phyloP scores from a whole-genome alignment of 2,888 invertebrate genomes.

The Sphinx pinastri region DNA sequence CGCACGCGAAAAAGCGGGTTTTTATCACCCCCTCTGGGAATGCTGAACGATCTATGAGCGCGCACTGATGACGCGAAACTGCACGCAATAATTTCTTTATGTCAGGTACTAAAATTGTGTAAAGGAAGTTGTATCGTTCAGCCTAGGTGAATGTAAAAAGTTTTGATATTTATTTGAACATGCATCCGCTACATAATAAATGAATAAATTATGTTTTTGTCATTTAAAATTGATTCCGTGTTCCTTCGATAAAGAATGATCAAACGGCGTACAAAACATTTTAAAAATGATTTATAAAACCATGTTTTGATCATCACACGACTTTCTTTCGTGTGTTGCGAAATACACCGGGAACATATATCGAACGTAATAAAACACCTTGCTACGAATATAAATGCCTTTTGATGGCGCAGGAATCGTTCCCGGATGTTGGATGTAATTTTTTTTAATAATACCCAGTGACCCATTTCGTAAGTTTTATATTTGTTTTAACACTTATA shows the following conservation, averaged over 20 bases:
- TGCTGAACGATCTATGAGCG: constrained; percentile 5
- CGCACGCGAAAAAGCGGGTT: constrained; percentile 46
- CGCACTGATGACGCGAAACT: neutral
- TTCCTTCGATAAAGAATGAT: neutral
- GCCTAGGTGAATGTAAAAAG: neutral
- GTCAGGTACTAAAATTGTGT: neutral
- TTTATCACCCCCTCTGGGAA: constrained; percentile 7
- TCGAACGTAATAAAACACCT: constrained; percentile 24
- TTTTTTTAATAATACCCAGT: constrained; percentile 20
- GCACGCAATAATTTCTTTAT: neutral
- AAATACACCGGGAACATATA: constrained; percentile 15
- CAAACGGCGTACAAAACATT: neutral
- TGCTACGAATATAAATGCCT: constrained; percentile 24
- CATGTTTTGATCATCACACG: neutral
- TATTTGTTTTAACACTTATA: constrained; percentile 29
- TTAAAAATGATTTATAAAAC: constrained; percentile 6
- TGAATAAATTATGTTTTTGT: neutral
- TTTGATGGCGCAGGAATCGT: constrained; percentile 23
- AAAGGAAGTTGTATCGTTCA: neutral
- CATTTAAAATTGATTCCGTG: neutral
- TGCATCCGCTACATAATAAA: neutral
- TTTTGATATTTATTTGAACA: neutral
- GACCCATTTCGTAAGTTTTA: constrained; percentile 28
- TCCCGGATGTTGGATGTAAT: constrained; percentile 25
- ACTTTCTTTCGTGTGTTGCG: neutral